phyloP scores from a whole-genome alignment of 1,140 invertebrate genomes.

The Lithobius niger region DNA sequence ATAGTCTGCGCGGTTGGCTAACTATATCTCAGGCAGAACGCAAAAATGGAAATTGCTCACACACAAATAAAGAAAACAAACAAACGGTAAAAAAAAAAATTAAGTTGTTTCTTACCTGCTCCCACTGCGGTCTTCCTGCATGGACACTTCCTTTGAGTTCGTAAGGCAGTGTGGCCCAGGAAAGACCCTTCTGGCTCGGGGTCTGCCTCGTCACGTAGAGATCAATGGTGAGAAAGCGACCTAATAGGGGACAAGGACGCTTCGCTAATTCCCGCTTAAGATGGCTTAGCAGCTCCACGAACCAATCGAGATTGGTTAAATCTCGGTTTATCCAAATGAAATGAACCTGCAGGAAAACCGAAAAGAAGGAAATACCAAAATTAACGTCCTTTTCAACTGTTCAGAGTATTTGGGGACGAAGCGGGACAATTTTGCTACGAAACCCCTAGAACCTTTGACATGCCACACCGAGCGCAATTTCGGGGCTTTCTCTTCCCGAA shows the following conservation, averaged over 20 bases:
- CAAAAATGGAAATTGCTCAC: no score
- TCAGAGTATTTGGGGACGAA: no score
- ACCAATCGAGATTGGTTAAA: constrained; percentile 94
- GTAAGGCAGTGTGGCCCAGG: no score
- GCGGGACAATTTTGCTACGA: no score
- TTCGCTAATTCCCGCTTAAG: constrained; percentile 89
- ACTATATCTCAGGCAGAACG: no score
- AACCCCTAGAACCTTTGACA: no score
- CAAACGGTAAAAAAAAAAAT: no score
- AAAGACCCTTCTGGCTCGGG: constrained; percentile 88
- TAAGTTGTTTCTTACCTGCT: constrained; percentile 51
- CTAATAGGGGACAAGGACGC: constrained; percentile 61
- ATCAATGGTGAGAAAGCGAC: constrained; percentile 83
- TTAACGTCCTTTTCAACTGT: neutral
- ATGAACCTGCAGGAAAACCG: constrained; percentile 53
- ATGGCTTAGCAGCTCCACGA: constrained; percentile 80
- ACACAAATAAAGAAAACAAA: no score
- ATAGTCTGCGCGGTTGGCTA: no score
- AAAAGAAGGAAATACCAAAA: neutral
- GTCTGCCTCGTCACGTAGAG: constrained; percentile 67
- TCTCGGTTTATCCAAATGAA: constrained; percentile 98
- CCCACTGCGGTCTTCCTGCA: constrained; percentile 88
- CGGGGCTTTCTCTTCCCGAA: no score
- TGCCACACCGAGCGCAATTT: no score
- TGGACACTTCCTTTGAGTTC: constrained; percentile 85